Conservation (phyloP, 2,113 vertebrate species). For the Numida meleagris region DNA sequence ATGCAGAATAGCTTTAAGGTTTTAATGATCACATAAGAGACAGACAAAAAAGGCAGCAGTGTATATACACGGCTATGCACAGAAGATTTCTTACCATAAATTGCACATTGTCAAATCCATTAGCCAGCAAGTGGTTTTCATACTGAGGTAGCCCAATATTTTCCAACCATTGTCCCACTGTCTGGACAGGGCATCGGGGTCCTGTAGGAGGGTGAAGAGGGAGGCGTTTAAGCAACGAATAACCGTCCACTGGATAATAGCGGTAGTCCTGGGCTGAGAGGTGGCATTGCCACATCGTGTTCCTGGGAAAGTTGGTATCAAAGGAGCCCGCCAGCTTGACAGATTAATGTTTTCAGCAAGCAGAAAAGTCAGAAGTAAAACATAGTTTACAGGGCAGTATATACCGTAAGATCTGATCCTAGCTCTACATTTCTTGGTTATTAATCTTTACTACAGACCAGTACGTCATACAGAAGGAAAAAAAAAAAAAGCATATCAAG, state of each 20-base stretch:
- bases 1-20: slow-evolving; percentile 71
- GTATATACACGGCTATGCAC: slow-evolving; percentile 63
- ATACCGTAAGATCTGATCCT: slow-evolving; percentile 76
- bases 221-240: slow-evolving; percentile 97
- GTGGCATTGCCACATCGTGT: slow-evolving; percentile 99
- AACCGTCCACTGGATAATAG: slow-evolving; percentile 98
- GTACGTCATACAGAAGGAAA: slow-evolving; percentile 74
- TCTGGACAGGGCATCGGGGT: slow-evolving; percentile 95
- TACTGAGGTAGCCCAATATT: slow-evolving; percentile 98
- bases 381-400: slow-evolving; percentile 81
- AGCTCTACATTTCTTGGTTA: slow-evolving; percentile 83
- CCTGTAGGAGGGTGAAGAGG: slow-evolving; percentile 99
- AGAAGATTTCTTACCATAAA: slow-evolving; percentile 92
- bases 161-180: slow-evolving; percentile 98
- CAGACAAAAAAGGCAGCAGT: slow-evolving; percentile 77
- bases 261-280: slow-evolving; percentile 98
- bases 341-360: slow-evolving; percentile 80
- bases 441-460: slow-evolving; percentile 83
- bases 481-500: slow-evolving; percentile 72
- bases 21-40: slow-evolving; percentile 69
- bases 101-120: slow-evolving; percentile 98
- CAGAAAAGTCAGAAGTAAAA: slow-evolving; percentile 80
- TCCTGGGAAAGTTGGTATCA: slow-evolving; percentile 96
- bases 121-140: slow-evolving; percentile 98
- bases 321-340: slow-evolving; percentile 97